A percentile compares a stretch with the other conserved stretches of the same genome.
Evolutionary conservation across 2,113 vertebrate species (phyloP).

Genomic region (Crotophaga sulcirostris): DNA sequence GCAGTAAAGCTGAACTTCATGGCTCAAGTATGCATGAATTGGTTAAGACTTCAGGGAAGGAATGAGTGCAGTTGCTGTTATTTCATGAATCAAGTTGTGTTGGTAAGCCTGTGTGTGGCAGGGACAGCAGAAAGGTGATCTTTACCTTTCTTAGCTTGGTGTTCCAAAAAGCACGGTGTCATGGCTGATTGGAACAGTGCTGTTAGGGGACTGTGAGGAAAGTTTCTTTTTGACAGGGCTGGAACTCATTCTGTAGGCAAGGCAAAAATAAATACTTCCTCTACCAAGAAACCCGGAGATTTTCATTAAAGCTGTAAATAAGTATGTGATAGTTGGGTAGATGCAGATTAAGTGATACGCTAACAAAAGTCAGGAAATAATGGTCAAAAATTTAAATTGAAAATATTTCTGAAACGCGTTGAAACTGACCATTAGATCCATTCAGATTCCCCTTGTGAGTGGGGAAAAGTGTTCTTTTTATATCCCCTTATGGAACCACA

Average conservation of each 20-base stretch:
- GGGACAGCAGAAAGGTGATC: background rate
- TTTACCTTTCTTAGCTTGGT: background rate
- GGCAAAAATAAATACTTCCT: background rate
- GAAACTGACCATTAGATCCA: background rate
- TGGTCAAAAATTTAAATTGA: rapidly evolving
- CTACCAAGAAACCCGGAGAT: background rate
- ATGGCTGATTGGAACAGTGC: background rate
- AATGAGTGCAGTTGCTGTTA: background rate
- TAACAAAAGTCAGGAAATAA: background rate
- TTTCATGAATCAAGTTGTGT: background rate
- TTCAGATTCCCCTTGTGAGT: background rate
- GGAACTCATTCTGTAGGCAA: background rate
- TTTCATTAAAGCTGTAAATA: background rate
- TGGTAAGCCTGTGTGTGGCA: rapidly evolving
- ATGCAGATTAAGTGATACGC: background rate
- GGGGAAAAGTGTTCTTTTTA: background rate
- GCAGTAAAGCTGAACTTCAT: background rate
- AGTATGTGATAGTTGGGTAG: background rate
- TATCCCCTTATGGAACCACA: background rate
- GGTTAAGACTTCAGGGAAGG: background rate
- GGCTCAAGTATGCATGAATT: background rate
- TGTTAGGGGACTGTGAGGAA: background rate
- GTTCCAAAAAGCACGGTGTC: background rate
- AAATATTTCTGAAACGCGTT: background rate
- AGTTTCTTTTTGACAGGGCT: background rate